Conservation (phyloP, 2,113 vertebrate genomes). For the Oxyura jamaicensis region DNA sequence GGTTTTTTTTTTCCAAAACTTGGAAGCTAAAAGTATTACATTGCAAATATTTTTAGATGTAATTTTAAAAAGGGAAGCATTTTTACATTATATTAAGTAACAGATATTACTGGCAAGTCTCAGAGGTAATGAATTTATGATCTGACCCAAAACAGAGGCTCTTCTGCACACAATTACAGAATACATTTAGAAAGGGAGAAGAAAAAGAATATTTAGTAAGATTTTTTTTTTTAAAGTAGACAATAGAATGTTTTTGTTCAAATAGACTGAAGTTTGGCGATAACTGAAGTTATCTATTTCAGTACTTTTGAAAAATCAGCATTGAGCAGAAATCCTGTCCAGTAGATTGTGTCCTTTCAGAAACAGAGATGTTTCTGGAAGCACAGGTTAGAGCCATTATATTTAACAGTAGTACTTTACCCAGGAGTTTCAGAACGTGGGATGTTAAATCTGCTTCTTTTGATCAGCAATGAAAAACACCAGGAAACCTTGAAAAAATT, state of each 20-base stretch:
- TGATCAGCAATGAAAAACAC: background rate
- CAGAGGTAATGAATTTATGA: background rate
- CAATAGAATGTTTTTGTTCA: background rate
- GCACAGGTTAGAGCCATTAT: background rate
- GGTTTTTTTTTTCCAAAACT: background rate
- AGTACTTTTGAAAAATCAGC: background rate
- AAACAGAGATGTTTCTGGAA: too few species aligned
- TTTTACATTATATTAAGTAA: background rate
- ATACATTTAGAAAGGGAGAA: background rate
- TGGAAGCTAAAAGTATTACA: background rate
- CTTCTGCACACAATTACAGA: background rate
- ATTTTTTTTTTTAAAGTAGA: background rate
- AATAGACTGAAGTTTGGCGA: background rate
- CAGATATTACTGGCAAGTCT: background rate
- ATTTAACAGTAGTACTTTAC: background rate
- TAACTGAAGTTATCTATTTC: background rate
- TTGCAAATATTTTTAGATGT: background rate
- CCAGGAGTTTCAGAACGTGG: background rate
- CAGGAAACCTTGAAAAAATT: background rate
- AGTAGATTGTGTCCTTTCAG: background rate
- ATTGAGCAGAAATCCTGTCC: background rate
- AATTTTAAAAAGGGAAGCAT: background rate
- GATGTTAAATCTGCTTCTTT: background rate
- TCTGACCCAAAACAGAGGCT: background rate
- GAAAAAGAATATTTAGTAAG: background rate